A percentile compares a stretch with the other conserved stretches of the same genome.
Conservation (phyloP, 1,140 invertebrate species). For the Drosophila hydei region DNA sequence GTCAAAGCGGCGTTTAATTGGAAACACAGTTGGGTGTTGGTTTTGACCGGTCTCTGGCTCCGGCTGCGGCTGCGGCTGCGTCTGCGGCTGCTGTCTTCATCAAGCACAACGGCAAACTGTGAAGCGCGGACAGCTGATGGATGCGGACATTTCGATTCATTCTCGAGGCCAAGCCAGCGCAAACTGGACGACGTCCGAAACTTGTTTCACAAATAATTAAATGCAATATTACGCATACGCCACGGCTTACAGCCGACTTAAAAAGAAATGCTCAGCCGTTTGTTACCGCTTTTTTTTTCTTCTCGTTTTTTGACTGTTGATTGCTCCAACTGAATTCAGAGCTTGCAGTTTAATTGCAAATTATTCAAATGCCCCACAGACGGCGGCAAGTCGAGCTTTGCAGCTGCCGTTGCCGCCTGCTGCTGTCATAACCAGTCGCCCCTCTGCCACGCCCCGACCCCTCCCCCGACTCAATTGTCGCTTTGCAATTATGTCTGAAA, state of each 20-base stretch:
- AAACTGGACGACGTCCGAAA: slow-evolving; percentile 21
- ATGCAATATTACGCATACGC: slow-evolving; percentile 76
- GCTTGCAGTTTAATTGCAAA: slow-evolving; percentile 70
- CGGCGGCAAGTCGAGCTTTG: slow-evolving; percentile 33
- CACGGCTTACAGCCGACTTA: slow-evolving; percentile 24
- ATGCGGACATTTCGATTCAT: slow-evolving; percentile 68
- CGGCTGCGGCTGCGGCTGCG: not conserved
- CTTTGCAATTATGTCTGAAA: slow-evolving; percentile 75
- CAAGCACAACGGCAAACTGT: slow-evolving; percentile 27
- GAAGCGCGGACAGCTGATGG: slow-evolving; percentile 72
- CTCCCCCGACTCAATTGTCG: slow-evolving; percentile 20
- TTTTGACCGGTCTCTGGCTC: slow-evolving; percentile 60
- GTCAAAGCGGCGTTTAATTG: slow-evolving; percentile 77
- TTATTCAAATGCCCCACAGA: slow-evolving; percentile 69
- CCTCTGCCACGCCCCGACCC: slow-evolving; percentile 8
- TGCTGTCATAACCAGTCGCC: slow-evolving; percentile 75
- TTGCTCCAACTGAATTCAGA: slow-evolving; percentile 56
- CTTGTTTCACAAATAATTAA: slow-evolving; percentile 46
- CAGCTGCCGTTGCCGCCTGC: slow-evolving; percentile 52
- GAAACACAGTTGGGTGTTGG: slow-evolving; percentile 80
- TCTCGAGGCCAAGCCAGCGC: slow-evolving; percentile 20
- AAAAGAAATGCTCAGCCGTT: slow-evolving; percentile 45
- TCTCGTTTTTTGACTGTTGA: slow-evolving; percentile 11
- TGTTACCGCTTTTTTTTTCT: slow-evolving; percentile 18
- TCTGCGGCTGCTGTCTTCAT: slow-evolving; percentile 68